Percentiles rank a stretch among this genome's conserved stretches.
Evolutionary conservation across 2,797 vertebrate genomes (phyloP).

Genomic region (Amblyraja radiata): DNA sequence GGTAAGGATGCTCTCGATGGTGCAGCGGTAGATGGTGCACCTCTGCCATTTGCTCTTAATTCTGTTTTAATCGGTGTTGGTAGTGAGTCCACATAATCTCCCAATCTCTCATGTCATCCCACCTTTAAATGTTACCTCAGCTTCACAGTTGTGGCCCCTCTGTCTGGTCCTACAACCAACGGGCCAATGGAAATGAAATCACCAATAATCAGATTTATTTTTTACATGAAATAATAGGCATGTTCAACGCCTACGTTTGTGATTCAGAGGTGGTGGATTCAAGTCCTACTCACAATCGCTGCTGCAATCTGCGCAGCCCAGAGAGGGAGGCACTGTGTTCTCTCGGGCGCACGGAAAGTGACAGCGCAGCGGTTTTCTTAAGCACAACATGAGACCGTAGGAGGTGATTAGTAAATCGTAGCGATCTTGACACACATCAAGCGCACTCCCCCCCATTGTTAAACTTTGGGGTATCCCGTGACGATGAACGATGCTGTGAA

Average conservation of each 20-base stretch:
- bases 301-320: not conserved
- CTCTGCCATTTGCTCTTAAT: not conserved
- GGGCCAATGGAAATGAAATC: not conserved
- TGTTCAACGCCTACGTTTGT: not conserved
- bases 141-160: not conserved
- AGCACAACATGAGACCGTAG: no score
- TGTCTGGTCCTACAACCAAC: not conserved
- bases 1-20: no score
- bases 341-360: not conserved
- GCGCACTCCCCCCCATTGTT: no score
- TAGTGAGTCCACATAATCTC: not conserved
- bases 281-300: no score
- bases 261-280: not conserved
- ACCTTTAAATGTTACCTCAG: not conserved
- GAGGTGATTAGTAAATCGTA: no score
- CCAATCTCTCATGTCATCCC: not conserved
- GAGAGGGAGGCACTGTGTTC: not conserved
- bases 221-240: not conserved
- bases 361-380: not conserved
- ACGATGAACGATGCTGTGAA: not conserved
- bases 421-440: not conserved
- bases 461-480: not conserved
- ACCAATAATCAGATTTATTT: not conserved
- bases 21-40: no score
- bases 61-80: not conserved